These are phyloP conservation scores for Axea sp. DNA, from an alignment of 2,888 invertebrate genomes.

Conservation along the genomic window DNA sequence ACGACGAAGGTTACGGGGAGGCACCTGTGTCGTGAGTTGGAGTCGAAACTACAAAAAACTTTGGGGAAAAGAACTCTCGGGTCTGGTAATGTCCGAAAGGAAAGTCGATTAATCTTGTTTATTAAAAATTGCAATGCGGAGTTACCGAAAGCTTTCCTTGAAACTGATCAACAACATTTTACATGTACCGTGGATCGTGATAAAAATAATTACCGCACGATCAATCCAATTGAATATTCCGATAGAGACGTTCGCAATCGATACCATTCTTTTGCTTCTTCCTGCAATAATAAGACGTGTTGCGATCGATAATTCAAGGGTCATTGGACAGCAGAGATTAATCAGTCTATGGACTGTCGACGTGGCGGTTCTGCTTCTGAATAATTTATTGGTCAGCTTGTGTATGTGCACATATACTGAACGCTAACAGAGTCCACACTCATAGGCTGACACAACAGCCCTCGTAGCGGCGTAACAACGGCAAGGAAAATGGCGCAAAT, in stretches of 20 bases:
- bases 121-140: too few relatives aligned
- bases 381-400: conserved; percentile 59
- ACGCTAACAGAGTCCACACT: conserved; percentile 18
- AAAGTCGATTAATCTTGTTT: conserved; percentile 15
- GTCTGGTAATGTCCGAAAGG: conserved; percentile 4
- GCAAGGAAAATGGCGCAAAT: conserved; percentile 63
- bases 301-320: conserved; percentile 52
- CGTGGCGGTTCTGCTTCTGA: conserved; percentile 60
- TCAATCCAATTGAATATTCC: too few relatives aligned
- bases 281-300: conserved; percentile 36
- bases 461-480: conserved; percentile 57
- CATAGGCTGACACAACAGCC: conserved; percentile 44
- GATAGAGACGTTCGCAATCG: too few relatives aligned
- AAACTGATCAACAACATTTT: too few relatives aligned
- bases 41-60: too few relatives aligned
- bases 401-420: conserved; percentile 30
- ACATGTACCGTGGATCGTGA: too few relatives aligned
- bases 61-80: not conserved
- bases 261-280: conserved; percentile 5
- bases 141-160: too few relatives aligned
- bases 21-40: conserved; percentile 37
- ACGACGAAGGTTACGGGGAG: conserved; percentile 38
- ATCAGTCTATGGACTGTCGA: conserved; percentile 56
- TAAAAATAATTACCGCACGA: too few relatives aligned
- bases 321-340: conserved; percentile 58